Conservation (phyloP, 2,888 invertebrate genomes). For the Epinotia ramella region DNA sequence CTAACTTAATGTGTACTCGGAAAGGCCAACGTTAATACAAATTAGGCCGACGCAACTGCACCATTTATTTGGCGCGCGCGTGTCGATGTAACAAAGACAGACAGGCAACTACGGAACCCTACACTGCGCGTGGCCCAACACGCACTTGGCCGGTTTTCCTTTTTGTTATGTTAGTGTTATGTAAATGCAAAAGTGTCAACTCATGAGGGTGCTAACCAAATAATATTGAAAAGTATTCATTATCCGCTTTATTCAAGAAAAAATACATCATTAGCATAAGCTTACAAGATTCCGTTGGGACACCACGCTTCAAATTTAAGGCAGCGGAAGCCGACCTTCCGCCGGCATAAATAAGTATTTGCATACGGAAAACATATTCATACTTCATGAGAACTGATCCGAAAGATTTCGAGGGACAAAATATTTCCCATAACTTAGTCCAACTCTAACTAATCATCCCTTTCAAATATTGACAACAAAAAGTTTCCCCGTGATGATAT, state of each 20-base stretch:
- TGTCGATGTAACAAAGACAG: no score
- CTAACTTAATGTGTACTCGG: no score
- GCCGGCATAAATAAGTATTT: constrained; percentile 25
- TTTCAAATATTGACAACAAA: constrained; percentile 42
- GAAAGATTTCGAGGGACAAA: constrained; percentile 36
- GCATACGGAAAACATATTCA: constrained; percentile 30
- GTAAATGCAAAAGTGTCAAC: no score
- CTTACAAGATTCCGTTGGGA: constrained; percentile 17
- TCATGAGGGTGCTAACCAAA: neutral
- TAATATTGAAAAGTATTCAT: neutral
- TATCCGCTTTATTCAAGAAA: neutral
- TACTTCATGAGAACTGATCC: constrained; percentile 30
- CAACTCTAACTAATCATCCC: constrained; percentile 44
- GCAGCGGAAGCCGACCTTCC: constrained; percentile 22
- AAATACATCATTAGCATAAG: constrained; percentile 17
- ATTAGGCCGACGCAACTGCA: no score
- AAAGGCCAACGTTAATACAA: no score
- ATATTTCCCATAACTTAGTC: constrained; percentile 29
- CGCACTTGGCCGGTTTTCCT: no score
- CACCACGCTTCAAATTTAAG: constrained; percentile 12
- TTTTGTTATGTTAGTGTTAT: no score
- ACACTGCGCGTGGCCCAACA: no score
- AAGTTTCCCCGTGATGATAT: constrained; percentile 41
- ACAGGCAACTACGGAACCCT: no score
- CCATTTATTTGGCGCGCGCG: no score